Base-by-base conservation (phyloP, 2,888 invertebrate species). In the Barypeithes pellucidus region DNA sequence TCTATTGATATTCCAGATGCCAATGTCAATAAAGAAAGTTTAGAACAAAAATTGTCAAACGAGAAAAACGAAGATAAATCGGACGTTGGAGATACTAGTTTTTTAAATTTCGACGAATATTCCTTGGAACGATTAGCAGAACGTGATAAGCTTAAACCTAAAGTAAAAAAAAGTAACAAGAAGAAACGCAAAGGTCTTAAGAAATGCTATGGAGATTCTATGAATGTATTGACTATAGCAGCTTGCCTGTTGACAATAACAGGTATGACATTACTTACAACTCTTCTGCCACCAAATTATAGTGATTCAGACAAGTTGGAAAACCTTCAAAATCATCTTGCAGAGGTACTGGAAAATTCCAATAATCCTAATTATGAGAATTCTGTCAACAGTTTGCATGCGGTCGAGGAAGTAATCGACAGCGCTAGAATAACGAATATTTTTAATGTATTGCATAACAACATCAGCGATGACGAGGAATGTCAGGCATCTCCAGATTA, bases 161-260 rank as follows among this genome's bases (percentile, higher is more conserved):
- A 57, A 36, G 33, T 41, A 14, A 59, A 45, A 1, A 59, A 24
- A 36, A 47, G 33, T 16, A 59, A 29, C 18, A 67, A 47, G 36
- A 67, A 60, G 4, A 67, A 67, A 36, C 20, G 41, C n/a, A 33
- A 50, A 36, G 18, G 8, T 57, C 5, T 11, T 3, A 60, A 67
- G 14, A 52, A 63, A 50, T 33, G 24, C 12, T 61, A 47, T 22
- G 22, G 43, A 2, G 79, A 81, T 45, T 61, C 78, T n/a, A 36
- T 81, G n/a, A 80, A 79, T 63, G 76, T 79, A 2, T 62, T 83
- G 4, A 77, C 80, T 45, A 74, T 83, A 24, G 75, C 79, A 52
- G 81, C 81, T 5, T 80, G 82, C 22, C 72, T 83, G 11, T 60
- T 83, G 45, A 81, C 82, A 20, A 75, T 83, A 7, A 80, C 82